Conservation (phyloP, 2,888 invertebrate genomes). For the Oscheius sp. region DNA sequence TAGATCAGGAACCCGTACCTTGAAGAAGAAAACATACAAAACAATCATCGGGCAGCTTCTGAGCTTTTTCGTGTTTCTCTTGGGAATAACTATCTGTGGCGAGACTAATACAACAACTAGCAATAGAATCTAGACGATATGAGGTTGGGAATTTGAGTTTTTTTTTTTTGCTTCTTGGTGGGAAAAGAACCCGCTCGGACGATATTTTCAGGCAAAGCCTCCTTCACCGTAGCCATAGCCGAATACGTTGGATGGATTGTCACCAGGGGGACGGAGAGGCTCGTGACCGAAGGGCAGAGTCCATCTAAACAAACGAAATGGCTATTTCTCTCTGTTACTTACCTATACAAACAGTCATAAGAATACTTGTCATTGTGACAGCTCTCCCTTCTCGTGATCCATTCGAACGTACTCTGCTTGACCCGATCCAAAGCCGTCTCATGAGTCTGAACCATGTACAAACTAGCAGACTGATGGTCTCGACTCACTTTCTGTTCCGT, state of each 20-base stretch:
- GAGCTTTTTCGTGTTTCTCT: not conserved
- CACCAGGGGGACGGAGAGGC: conserved; percentile 14
- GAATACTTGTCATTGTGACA: conserved; percentile 29
- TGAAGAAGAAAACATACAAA: too few species aligned
- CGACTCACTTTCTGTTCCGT: not conserved
- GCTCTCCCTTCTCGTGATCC: conserved; percentile 17
- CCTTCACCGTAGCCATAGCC: conserved; percentile 33
- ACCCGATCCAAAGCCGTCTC: not conserved
- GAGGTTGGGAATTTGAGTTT: not conserved
- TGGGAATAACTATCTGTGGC: too few species aligned
- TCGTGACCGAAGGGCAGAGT: conserved; percentile 33
- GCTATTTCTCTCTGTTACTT: not conserved
- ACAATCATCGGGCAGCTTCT: conserved; percentile 27
- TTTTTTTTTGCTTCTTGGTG: not conserved
- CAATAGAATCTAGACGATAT: not conserved
- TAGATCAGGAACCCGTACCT: conserved; percentile 22
- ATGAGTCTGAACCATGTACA: not conserved
- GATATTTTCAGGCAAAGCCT: conserved; percentile 28
- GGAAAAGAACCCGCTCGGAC: not conserved
- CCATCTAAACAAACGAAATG: conserved; percentile 16
- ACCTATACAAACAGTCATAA: conserved; percentile 35
- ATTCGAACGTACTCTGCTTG: conserved; percentile 22
- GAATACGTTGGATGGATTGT: conserved; percentile 30
- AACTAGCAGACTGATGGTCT: too few species aligned
- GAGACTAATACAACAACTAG: not conserved